Evolutionary conservation across 2,113 vertebrate species (phyloP).

Genomic region (Solenodon paradoxus): DNA sequence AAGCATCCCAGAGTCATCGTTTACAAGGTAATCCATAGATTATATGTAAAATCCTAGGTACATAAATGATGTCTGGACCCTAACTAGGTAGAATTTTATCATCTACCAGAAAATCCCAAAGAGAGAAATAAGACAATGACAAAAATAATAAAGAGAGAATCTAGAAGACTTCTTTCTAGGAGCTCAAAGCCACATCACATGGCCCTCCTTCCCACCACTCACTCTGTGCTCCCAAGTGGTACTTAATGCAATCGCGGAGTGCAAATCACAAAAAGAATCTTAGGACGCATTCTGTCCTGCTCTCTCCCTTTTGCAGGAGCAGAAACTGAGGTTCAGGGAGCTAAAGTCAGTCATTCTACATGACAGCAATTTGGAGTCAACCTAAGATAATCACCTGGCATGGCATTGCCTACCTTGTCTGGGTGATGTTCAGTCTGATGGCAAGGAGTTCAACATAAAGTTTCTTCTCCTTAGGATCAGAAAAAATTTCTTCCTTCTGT

Average conservation of each 20-base stretch:
- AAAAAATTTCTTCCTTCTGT: not conserved
- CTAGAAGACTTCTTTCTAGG: not conserved
- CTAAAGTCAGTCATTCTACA: not conserved
- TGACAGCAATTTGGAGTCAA: not conserved
- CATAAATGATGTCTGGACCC: not conserved
- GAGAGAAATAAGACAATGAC: not conserved
- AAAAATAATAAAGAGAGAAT: not conserved
- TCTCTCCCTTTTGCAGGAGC: not conserved
- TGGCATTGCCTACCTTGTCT: not conserved
- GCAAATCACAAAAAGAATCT: not conserved
- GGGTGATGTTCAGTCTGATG: not conserved
- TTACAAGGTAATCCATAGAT: not conserved
- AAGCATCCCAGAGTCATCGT: not conserved
- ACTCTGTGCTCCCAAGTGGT: not conserved
- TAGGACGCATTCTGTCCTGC: not conserved
- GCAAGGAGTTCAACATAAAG: not conserved
- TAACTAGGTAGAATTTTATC: not conserved
- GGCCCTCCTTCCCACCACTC: not conserved
- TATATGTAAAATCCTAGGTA: not conserved
- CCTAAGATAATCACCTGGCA: not conserved
- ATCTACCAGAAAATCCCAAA: not conserved
- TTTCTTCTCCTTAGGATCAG: not conserved
- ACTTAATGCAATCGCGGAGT: not conserved
- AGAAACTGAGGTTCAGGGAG: not conserved
- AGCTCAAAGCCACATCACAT: not conserved